Conservation (phyloP, 2,797 vertebrate species). For the Notamacropus eugenii region DNA sequence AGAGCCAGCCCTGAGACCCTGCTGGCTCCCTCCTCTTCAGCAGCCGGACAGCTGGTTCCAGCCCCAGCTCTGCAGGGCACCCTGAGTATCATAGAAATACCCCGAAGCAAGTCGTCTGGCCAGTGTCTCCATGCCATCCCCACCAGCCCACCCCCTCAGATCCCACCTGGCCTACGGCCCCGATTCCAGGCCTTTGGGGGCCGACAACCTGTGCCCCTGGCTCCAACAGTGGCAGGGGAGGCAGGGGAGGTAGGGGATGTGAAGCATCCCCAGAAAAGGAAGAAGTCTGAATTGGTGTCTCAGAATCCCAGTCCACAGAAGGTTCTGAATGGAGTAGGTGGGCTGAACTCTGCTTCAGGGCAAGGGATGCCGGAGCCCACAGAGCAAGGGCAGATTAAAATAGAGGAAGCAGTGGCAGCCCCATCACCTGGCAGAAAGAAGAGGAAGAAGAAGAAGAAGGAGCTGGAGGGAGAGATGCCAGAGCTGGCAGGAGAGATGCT, state of each 20-base stretch:
- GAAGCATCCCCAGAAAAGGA: slow-evolving; percentile 59
- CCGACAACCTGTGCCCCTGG: slow-evolving; percentile 57
- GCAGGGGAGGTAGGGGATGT: slow-evolving; percentile 37
- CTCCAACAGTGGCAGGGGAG: not conserved
- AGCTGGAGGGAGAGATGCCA: no score
- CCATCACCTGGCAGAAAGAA: no score
- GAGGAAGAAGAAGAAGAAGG: no score
- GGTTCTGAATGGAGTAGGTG: slow-evolving; percentile 42
- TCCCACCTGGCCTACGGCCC: slow-evolving; percentile 88
- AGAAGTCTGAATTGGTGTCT: slow-evolving; percentile 48
- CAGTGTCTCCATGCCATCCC: slow-evolving; percentile 82
- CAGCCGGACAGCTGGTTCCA: slow-evolving; percentile 42
- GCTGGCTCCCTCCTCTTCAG: slow-evolving; percentile 77
- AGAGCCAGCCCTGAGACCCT: slow-evolving; percentile 69
- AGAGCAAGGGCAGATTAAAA: no score
- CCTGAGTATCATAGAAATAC: slow-evolving; percentile 87
- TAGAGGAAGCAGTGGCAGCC: no score
- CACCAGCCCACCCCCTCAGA: slow-evolving; percentile 81
- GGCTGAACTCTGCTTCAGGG: not conserved
- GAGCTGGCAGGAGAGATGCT: no score
- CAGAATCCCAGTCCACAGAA: not conserved
- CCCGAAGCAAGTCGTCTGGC: slow-evolving; percentile 69
- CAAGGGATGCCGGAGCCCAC: not conserved
- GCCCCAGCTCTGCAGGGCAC: slow-evolving; percentile 83
- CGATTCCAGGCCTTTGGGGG: slow-evolving; percentile 90